Evolutionary conservation across 2,113 vertebrate genomes (phyloP), one percentile per base, ranked within the genome.

Genomic region (Corythornis vintsioides): DNA sequence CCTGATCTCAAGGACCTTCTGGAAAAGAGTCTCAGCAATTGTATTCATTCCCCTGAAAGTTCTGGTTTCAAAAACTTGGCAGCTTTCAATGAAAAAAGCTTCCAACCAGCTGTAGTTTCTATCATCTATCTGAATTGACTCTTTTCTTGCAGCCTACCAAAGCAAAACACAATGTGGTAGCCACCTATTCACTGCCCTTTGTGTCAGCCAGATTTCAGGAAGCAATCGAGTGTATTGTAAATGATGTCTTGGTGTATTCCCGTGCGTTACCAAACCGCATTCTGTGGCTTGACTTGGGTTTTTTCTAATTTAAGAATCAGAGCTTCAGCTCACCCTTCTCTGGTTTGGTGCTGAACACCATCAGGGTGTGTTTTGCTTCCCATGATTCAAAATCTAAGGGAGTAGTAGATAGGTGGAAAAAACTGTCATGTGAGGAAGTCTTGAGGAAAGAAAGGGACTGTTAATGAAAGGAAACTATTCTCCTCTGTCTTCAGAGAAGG

Each of bases 241-340:
- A 80, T 57, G 87, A 76, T 8, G 63, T 89, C 91, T 73, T 87
- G 64, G 74, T 1, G 0, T 78, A 45, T 82, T 93, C 81, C 75
- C 75, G 57, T 53, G 40, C 45, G 22, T 57, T 72, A 59, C 74
- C 89, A 84, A 79, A 50, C 71, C 1, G 3, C 38, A 17, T 73
- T 89, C 71, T 70, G 78, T 52, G 11, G 26, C 67, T 63, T 74
- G 56, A 83, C 56, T 81, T 69, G 40, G 13, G 11, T 9, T 66
- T 94, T 90, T 92, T 85, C 87, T 88, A 72, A 88, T 87, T 87
- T 70, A 82, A 95, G 75, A 79, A 89, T 66, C 71, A 86, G 65
- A 91, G 40, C 53, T 70, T 85, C 59, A 83, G 24, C 67, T 85
- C 20, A 5, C 25, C 91, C 13, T 63, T 89, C 2, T 63, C 71